Base-by-base conservation (phyloP, 2,113 vertebrate species). In the Mustela nigripes region DNA sequence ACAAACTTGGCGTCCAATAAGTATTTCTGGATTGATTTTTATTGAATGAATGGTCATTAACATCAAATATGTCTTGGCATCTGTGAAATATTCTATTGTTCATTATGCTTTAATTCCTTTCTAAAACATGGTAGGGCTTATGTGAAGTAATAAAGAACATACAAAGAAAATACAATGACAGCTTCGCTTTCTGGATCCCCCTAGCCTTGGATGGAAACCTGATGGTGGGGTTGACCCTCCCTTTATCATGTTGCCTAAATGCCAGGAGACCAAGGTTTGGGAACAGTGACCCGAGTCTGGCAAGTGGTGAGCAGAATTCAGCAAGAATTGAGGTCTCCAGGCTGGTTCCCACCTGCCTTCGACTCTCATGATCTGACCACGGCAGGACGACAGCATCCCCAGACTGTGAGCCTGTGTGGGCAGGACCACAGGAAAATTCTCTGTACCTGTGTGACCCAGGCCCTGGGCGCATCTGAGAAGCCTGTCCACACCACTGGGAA, bases 11-110 rank as follows among this genome's bases (percentile, higher is more conserved):
- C 56, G 92, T 39, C 60, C 22, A 74, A 15, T 42, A 89, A 85
- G 71, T 86, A 58, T 62, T 62, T 95, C 83, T 62, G 45, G 48
- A 69, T 95, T 24, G 33, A 26, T 71, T 96, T 96, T 80, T 95
- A 15, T 39, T 92, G 48, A 79, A 62, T 28, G 53, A 79, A 53
- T 79, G 31, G n/a, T 65, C 16, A n/a, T 73, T 36, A 86, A 48
- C 36, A 48, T 76, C 42, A 96, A 62, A 28, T 48, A 67, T 67
- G 63, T 80, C 80, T 65, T 92, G 78, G 56, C 53, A 12, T 94
- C n/a, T 73, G 11, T 86, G 50, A 94, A 65, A 67, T 53, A 83
- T 18, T 58, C 33, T 79, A 62, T 12, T 42, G 11, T 90, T 92
- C 18, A 12, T 14, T 69, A 11, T 69, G 22, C 28, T 73, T 62